Percentiles rank a stretch among this genome's conserved stretches.
Evolutionary conservation across 2,113 vertebrate genomes (phyloP).

Genomic region (Megaceryle maxima): DNA sequence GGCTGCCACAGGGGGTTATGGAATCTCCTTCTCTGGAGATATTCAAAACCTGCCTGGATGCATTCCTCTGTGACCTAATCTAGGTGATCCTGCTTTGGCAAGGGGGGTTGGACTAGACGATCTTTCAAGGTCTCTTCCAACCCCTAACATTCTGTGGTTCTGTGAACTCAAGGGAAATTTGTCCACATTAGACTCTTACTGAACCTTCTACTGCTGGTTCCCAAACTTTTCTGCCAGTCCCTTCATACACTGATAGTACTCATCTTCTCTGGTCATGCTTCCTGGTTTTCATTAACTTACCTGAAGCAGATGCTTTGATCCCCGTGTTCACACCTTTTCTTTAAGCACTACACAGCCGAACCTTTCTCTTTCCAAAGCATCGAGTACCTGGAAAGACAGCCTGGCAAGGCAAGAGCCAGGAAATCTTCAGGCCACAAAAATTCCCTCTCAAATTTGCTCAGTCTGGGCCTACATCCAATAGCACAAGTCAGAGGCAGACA

Average conservation of each 20-base stretch:
- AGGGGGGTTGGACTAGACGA: no score
- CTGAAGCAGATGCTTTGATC: neutral
- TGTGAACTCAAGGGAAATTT: neutral
- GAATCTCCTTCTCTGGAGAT: no score
- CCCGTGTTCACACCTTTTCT: neutral
- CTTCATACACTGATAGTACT: neutral
- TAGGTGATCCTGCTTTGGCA: no score
- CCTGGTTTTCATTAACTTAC: neutral
- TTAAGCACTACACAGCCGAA: neutral
- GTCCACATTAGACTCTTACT: neutral
- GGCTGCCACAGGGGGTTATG: no score
- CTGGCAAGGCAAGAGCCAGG: neutral
- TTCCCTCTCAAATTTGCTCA: neutral
- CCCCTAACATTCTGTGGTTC: no score
- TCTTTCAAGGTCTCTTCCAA: no score
- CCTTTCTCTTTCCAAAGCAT: neutral
- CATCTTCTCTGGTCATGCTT: neutral
- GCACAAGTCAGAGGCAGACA: neutral
- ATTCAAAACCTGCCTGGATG: no score
- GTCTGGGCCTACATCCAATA: neutral
- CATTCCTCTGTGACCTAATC: no score
- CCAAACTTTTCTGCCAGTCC: neutral
- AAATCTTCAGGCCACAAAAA: neutral
- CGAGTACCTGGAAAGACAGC: neutral
- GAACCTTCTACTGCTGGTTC: neutral